A percentile compares a stretch with the other conserved stretches of the same genome.
Evolutionary conservation across 1,140 invertebrate genomes (phyloP).

Genomic region (Physella acuta): DNA sequence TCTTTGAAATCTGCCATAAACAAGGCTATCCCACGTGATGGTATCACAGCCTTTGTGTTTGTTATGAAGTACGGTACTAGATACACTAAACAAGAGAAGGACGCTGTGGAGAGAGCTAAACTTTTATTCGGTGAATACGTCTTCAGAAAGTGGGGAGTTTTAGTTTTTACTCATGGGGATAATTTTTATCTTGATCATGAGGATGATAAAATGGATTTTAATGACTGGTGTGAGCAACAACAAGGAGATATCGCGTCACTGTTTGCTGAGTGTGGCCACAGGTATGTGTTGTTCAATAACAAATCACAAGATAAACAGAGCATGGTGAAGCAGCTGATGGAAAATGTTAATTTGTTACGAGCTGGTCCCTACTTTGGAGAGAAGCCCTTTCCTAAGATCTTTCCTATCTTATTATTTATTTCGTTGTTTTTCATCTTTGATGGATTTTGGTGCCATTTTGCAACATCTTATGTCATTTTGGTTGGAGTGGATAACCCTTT

Average conservation of each 20-base stretch:
- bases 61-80: conserved; percentile 4
- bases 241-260: not conserved
- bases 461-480: too few relatives aligned
- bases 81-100: conserved; percentile 6
- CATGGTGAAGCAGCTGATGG: too few relatives aligned
- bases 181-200: conserved; percentile 5
- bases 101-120: not conserved
- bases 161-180: conserved; percentile 7
- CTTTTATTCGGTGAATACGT: conserved; percentile 5
- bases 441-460: too few relatives aligned
- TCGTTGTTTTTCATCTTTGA: too few relatives aligned
- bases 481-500: too few relatives aligned
- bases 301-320: too few relatives aligned
- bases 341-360: too few relatives aligned
- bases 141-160: conserved; percentile 7
- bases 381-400: too few relatives aligned
- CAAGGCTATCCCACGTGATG: not conserved
- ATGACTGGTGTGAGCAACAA: conserved; percentile 4
- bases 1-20: not conserved
- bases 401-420: too few relatives aligned
- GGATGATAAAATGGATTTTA: not conserved
- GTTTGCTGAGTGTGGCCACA: not conserved
- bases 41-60: not conserved
- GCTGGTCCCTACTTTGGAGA: too few relatives aligned
- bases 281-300: conserved; percentile 12